Evolutionary conservation across 2,797 vertebrate species (phyloP), one percentile per base, ranked within the genome.

Genomic region (Platalea minor): DNA sequence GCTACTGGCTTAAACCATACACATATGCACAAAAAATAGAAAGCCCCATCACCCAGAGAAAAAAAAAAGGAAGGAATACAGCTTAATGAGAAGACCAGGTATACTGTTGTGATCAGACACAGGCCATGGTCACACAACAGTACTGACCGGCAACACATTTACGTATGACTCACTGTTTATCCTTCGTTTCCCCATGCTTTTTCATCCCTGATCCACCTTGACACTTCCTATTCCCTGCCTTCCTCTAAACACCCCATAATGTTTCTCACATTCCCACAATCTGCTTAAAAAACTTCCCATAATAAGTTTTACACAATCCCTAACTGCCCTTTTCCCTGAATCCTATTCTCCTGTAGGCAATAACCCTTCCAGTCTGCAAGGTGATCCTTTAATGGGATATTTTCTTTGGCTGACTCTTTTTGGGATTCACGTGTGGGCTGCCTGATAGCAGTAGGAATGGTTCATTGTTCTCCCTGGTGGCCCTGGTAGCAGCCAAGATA

Each of bases 21-120:
- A 65, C 13, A 39, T 14, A 19, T 29, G 8, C 29, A 67, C 9
- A 51, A 53, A 67, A 72, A 78, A 35, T 39, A n/a, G 6, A 20
- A 7, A 3, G 0, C 5, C 20, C 6, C 17, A 59, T 64, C 28
- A 84, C 14, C 2, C 24, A 29, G 45, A 10, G 2, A 1, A 8
- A 50, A 59, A 39, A 37, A 45, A 53, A 60, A 28, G 7, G 17
- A 61, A 72, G 13, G 5, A 67, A 53, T 31, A 35, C 6, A 50
- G 17, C 69, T 39, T 39, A 57, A 21, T 45, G 57, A 37, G 51
- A 73, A 89, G n/a, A 41, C 7, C 33, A 50, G 23, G 51, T 5
- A 43, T 37, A 37, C 10, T n/a, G 21, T 75, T 61, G 17, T 69
- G 61, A 57, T 63, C 14, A 43, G 24, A 17, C 50, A 45, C 24